These are phyloP conservation scores for Drosophila tani DNA, from an alignment of 1,140 invertebrate genomes.

Conservation along the genomic window DNA sequence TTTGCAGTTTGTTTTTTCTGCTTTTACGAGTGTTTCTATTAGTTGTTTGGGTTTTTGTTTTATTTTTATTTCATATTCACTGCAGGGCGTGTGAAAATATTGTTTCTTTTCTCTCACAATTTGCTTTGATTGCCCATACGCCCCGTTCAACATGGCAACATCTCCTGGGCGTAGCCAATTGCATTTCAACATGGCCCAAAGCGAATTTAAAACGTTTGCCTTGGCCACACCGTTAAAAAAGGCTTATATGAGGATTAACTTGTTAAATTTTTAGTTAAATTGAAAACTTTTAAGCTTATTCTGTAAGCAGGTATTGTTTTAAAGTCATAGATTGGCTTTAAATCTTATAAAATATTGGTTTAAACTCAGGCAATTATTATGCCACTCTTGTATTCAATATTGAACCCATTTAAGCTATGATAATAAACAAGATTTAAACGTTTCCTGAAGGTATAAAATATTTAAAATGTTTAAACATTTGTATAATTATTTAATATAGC, in stretches of 20 bases:
- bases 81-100: slow-evolving; percentile 64
- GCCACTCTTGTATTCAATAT: background rate
- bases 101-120: slow-evolving; percentile 41
- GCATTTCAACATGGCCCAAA: slow-evolving; percentile 65
- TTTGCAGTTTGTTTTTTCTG: slow-evolving; percentile 12
- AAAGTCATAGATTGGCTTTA: no score
- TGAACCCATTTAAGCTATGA: background rate
- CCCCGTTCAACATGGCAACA: slow-evolving; percentile 51
- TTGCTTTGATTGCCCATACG: slow-evolving; percentile 51
- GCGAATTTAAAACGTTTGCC: slow-evolving; percentile 16
- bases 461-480: no score
- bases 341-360: no score
- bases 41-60: slow-evolving; percentile 10
- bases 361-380: background rate
- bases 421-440: background rate
- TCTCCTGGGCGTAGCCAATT: slow-evolving; percentile 61
- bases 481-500: background rate
- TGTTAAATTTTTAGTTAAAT: background rate
- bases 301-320: no score
- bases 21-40: slow-evolving; percentile 11
- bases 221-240: slow-evolving; percentile 3
- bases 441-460: background rate
- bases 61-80: slow-evolving; percentile 23
- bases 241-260: no score
- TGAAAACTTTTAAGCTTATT: no score